Percentiles rank a stretch among this genome's conserved stretches.
Evolutionary conservation across 1,140 invertebrate genomes (phyloP).

Genomic region (Penaeus vannamei): DNA sequence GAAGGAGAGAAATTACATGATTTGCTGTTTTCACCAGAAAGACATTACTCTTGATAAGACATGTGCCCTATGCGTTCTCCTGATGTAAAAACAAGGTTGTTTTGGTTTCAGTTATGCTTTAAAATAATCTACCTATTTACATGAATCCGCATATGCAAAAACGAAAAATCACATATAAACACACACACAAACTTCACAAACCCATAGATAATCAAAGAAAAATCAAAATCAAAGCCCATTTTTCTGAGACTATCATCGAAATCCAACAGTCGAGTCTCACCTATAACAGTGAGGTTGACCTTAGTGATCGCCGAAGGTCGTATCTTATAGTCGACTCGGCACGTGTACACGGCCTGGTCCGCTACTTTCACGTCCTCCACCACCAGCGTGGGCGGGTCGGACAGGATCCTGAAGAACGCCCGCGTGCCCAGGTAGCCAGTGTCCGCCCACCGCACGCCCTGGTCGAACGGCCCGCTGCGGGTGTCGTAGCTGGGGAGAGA

Average conservation of each 20-base stretch:
- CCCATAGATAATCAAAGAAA: not conserved
- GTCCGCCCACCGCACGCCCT: constrained; percentile 61
- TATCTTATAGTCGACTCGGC: constrained; percentile 65
- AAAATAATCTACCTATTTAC: too few species aligned
- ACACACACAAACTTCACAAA: not conserved
- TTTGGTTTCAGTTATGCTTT: too few species aligned
- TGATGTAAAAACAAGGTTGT: too few species aligned
- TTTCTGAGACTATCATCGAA: too few species aligned
- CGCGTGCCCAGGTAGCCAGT: constrained; percentile 56
- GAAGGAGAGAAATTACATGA: not conserved
- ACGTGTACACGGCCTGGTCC: constrained; percentile 65
- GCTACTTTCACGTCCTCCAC: constrained; percentile 63
- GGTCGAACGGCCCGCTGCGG: constrained; percentile 51
- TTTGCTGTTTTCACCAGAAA: not conserved
- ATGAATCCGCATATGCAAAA: too few species aligned
- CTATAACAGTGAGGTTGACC: constrained; percentile 64
- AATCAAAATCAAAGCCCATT: not conserved
- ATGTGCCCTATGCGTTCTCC: too few species aligned
- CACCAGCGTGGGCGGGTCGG: constrained; percentile 63
- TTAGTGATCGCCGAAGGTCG: constrained; percentile 64
- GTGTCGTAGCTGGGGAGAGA: constrained; percentile 56
- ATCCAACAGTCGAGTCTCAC: constrained; percentile 30
- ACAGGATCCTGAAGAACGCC: constrained; percentile 65
- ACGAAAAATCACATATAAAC: not conserved
- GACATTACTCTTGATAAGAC: not conserved